These are phyloP conservation scores for Venustoraphidia nigricollis DNA, from an alignment of 2,888 invertebrate genomes.

Conservation along the genomic window DNA sequence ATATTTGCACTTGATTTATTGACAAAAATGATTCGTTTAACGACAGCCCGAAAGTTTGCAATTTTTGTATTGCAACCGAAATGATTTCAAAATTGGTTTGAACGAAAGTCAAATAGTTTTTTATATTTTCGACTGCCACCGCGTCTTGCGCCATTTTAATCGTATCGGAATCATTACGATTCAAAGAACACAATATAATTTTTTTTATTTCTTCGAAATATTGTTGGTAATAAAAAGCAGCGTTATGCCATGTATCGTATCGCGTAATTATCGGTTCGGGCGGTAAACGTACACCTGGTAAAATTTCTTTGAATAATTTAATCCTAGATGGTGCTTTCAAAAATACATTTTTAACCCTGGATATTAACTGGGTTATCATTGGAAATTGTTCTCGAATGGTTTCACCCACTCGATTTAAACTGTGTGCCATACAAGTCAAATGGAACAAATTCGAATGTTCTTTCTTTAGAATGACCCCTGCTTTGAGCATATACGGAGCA, in stretches of 20 bases:
- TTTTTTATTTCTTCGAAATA: too few species aligned
- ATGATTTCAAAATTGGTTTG: too few species aligned
- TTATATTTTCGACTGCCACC: too few species aligned
- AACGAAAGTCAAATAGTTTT: too few species aligned
- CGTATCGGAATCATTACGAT: too few species aligned
- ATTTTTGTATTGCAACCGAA: too few species aligned
- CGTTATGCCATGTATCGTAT: constrained; percentile 12
- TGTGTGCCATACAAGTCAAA: constrained; percentile 18
- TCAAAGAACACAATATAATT: too few species aligned
- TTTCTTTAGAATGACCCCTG: constrained; percentile 13
- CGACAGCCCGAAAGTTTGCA: too few species aligned
- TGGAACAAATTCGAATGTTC: constrained; percentile 16
- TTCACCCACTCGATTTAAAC: constrained; percentile 16
- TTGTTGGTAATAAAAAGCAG: not conserved
- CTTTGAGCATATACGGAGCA: constrained; percentile 16
- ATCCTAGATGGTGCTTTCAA: constrained; percentile 15
- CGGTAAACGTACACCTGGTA: constrained; percentile 12
- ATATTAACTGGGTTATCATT: constrained; percentile 14
- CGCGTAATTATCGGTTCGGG: constrained; percentile 15
- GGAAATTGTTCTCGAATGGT: constrained; percentile 10
- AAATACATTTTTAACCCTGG: constrained; percentile 16
- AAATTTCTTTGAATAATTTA: constrained; percentile 7
- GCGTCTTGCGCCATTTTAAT: too few species aligned
- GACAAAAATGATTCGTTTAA: too few species aligned
- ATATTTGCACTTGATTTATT: too few species aligned